Percentiles rank a stretch among this genome's conserved stretches.
Conservation (phyloP, 2,888 invertebrate genomes). For the Criorhina ranunculi region DNA sequence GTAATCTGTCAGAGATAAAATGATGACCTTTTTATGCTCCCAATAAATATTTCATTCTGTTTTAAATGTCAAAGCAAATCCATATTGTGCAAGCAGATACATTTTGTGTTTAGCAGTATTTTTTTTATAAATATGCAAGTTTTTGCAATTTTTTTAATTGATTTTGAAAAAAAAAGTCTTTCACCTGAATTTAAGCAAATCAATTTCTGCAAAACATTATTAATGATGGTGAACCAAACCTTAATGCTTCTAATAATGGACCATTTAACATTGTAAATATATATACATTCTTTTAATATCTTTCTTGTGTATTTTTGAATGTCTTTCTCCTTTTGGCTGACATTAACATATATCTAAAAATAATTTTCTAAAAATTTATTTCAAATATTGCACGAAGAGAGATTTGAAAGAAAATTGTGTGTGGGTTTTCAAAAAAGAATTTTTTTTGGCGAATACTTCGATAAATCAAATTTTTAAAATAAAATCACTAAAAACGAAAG, state of each 20-base stretch:
- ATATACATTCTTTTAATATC: conserved; percentile 1
- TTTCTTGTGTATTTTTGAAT: conserved; percentile 2
- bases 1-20: conserved; percentile 3
- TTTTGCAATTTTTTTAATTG: neutral
- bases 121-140: too few relatives aligned
- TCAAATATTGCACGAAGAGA: neutral
- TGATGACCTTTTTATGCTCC: neutral
- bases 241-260: conserved; percentile 7
- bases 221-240: neutral
- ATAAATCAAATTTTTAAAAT: neutral
- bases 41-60: neutral
- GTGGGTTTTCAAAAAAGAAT: neutral
- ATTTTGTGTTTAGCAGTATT: too few relatives aligned
- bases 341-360: conserved; percentile 28
- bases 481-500: neutral
- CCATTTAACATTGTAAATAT: neutral
- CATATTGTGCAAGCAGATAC: neutral
- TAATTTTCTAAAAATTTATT: conserved; percentile 1
- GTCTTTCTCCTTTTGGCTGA: conserved; percentile 4
- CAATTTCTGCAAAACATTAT: neutral
- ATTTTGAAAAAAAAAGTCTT: neutral
- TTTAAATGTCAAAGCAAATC: conserved; percentile 5
- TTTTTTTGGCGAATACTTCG: neutral
- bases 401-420: neutral
- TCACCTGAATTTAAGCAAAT: conserved; percentile 5